Percentiles rank a stretch among this genome's conserved stretches.
Conservation (phyloP, 1,140 invertebrate species). For the Megathymus violae region DNA sequence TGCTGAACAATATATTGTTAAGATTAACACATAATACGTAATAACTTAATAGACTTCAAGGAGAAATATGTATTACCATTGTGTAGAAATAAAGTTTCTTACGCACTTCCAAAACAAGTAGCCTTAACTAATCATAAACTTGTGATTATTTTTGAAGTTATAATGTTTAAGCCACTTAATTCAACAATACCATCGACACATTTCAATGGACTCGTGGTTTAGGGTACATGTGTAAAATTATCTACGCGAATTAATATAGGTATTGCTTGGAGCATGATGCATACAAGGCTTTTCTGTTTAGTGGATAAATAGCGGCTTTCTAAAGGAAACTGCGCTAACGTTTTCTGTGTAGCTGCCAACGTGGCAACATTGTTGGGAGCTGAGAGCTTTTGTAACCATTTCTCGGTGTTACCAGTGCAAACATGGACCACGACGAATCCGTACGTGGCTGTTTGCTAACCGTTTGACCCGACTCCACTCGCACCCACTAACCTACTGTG, state of each 20-base stretch:
- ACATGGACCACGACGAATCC: conserved; percentile 67
- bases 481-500: conserved; percentile 75
- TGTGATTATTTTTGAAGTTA: conserved; percentile 2
- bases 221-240: conserved; percentile 21
- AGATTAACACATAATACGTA: not conserved
- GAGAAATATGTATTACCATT: conserved; percentile 5
- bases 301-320: conserved; percentile 43
- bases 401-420: conserved; percentile 59
- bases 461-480: conserved; percentile 71
- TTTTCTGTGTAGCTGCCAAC: conserved; percentile 53
- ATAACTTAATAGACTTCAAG: not conserved
- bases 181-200: not conserved
- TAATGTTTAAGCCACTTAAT: conserved; percentile 5
- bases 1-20: conserved; percentile 37
- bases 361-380: conserved; percentile 57
- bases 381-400: conserved; percentile 65
- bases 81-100: conserved; percentile 11
- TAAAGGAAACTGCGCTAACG: conserved; percentile 44
- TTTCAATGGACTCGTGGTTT: conserved; percentile 10
- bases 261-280: conserved; percentile 13
- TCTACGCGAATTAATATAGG: conserved; percentile 26
- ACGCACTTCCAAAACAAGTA: conserved; percentile 10
- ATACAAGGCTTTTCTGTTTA: conserved; percentile 20
- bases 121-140: conserved; percentile 10
- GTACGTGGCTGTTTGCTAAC: conserved; percentile 66